These are phyloP conservation scores for Synanthedon formicaeformis DNA, from an alignment of 2,888 invertebrate species.

Conservation along the genomic window DNA sequence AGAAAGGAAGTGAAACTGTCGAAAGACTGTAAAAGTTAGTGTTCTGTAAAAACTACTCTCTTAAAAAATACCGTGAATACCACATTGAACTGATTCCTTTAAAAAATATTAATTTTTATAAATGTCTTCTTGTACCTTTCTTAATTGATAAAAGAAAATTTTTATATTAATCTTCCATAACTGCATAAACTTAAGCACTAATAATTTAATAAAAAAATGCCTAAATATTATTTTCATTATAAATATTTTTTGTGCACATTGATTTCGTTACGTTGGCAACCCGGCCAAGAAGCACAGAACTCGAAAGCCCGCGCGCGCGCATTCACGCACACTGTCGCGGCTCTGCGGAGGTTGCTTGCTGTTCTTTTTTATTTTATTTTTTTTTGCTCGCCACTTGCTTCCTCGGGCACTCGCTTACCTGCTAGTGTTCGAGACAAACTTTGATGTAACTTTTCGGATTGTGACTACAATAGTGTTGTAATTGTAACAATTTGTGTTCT, in stretches of 20 bases:
- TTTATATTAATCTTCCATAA: not conserved
- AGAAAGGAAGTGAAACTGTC: too few relatives aligned
- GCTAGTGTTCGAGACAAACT: slow-evolving; percentile 24
- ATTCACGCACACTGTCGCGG: slow-evolving; percentile 60
- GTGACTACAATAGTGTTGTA: too few relatives aligned
- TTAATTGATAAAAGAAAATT: too few relatives aligned
- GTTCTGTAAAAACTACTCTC: too few relatives aligned
- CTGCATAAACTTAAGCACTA: not conserved
- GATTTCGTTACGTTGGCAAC: slow-evolving; percentile 7
- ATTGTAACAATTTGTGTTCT: not conserved
- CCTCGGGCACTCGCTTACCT: slow-evolving; percentile 32
- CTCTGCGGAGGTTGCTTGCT: slow-evolving; percentile 35
- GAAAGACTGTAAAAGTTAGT: too few relatives aligned
- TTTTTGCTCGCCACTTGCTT: slow-evolving; percentile 33
- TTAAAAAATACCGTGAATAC: too few relatives aligned
- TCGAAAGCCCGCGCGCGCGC: slow-evolving; percentile 18
- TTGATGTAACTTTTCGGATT: not conserved
- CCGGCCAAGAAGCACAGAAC: slow-evolving; percentile 10
- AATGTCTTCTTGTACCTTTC: too few relatives aligned
- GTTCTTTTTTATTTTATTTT: slow-evolving; percentile 32
- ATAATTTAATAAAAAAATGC: not conserved
- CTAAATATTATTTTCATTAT: too few relatives aligned
- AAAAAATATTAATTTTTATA: too few relatives aligned
- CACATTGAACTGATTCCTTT: too few relatives aligned
- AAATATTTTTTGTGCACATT: not conserved